Evolutionary conservation across 2,797 vertebrate genomes (phyloP).

Genomic region (Pelobates cultripes): DNA sequence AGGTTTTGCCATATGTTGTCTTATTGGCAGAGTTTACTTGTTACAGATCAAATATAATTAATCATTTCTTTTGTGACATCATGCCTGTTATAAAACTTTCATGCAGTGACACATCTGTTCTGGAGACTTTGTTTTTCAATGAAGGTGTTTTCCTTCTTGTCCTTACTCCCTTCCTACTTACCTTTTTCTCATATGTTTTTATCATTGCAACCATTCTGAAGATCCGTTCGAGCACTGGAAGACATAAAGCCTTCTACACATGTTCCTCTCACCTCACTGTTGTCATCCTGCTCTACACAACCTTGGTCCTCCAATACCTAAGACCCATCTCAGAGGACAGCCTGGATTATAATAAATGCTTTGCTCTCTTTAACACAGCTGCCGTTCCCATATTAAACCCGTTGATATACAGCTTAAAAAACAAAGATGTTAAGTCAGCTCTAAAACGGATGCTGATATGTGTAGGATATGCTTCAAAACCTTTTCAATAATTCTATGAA

Average conservation of each 20-base stretch:
- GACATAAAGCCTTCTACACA: conserved; percentile 29
- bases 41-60: conserved; percentile 26
- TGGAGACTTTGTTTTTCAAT: not conserved
- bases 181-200: conserved; percentile 15
- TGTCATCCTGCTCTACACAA: conserved; percentile 12
- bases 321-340: not conserved
- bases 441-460: not conserved
- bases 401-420: conserved; percentile 25
- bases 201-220: conserved; percentile 10
- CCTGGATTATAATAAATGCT: conserved; percentile 11
- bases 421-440: conserved; percentile 19
- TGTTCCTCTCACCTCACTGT: conserved; percentile 27
- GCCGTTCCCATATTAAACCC: conserved; percentile 18
- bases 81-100: conserved; percentile 10
- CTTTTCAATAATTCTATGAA: not conserved
- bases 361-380: conserved; percentile 17
- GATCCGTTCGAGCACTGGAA: conserved; percentile 9
- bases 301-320: not conserved
- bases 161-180: conserved; percentile 2
- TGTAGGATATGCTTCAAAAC: not conserved
- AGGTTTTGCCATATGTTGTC: not conserved
- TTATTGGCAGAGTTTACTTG: conserved; percentile 2
- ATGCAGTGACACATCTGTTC: conserved; percentile 8
- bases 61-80: conserved; percentile 30
- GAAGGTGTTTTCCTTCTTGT: not conserved